Evolutionary conservation across 1,140 invertebrate genomes (phyloP).

Genomic region (Cotesia glomerata): DNA sequence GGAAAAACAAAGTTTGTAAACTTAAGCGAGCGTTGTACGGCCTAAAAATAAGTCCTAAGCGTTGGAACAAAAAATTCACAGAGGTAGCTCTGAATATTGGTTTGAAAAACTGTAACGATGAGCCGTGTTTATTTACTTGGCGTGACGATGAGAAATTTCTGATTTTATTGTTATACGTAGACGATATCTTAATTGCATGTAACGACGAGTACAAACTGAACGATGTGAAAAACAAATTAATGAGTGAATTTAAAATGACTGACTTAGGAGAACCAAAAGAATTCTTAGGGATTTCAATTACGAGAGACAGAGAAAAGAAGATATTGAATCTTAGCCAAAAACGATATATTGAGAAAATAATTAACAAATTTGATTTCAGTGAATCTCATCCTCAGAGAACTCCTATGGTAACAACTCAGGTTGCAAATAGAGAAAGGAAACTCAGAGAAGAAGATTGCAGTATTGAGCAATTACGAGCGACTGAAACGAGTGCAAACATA

Average conservation of each 20-base stretch:
- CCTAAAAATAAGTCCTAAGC: slow-evolving; percentile 43
- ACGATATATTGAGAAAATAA: slow-evolving; percentile 22
- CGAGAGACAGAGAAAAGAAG: slow-evolving; percentile 17
- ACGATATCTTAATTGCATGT: slow-evolving; percentile 25
- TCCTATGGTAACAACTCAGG: slow-evolving; percentile 27
- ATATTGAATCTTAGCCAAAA: slow-evolving; percentile 18
- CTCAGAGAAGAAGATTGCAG: slow-evolving; percentile 12
- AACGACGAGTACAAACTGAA: slow-evolving; percentile 10
- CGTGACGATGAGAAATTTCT: slow-evolving; percentile 16
- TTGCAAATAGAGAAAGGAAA: slow-evolving; percentile 19
- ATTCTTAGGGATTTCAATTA: slow-evolving; percentile 24
- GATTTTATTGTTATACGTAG: slow-evolving; percentile 24
- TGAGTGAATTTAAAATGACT: slow-evolving; percentile 27
- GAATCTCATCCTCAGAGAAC: slow-evolving; percentile 22
- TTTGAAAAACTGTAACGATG: slow-evolving; percentile 35
- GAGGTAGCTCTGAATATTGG: slow-evolving; percentile 30
- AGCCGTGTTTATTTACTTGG: slow-evolving; percentile 49
- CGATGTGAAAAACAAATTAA: slow-evolving; percentile 18
- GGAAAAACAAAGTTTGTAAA: slow-evolving; percentile 31
- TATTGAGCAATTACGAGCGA: not conserved
- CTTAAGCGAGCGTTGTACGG: slow-evolving; percentile 48
- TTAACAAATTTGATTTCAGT: slow-evolving; percentile 21
- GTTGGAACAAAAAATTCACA: slow-evolving; percentile 42
- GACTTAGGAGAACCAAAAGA: slow-evolving; percentile 16
- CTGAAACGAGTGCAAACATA: slow-evolving; percentile 17